Base-by-base conservation (phyloP, 1,140 invertebrate genomes). In the Drosophila miranda region DNA sequence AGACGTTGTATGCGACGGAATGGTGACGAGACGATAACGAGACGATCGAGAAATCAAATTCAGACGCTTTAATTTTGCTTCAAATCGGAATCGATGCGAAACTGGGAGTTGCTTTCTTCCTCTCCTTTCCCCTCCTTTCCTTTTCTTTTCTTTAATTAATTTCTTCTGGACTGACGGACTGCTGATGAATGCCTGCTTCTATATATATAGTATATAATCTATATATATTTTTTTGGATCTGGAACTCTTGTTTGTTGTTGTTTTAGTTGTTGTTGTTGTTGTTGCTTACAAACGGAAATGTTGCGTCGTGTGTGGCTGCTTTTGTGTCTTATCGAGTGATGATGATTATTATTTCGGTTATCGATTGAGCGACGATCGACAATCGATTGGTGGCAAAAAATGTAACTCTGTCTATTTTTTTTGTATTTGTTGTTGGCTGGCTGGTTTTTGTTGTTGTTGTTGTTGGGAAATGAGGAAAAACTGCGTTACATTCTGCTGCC, bases 61-160 rank as follows among this genome's bases (percentile, higher is more conserved):
- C 87, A 89, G 87, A 89, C 87, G 87, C 42, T 87, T 79, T 43
- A 83, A 90, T 77, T 89, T 89, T 83, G 79, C 54, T 81, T 84
- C 81, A 84, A 84, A 86, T 81, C 81, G 81, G 51, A 81, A 87
- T 73, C 75, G 73, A 64, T 69, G 78, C 78, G 64, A 51, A 73
- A 60, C 52, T 53, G 73, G 73, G 51, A 78, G 57, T 82, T 67
- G 71, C 56, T 67, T 57, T 3, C 60, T 44, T 69, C 19, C 19
- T 49, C 56, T 23, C 34, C 16, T 23, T 23, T 16, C 16, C 48
- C 38, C 54, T 44, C 54, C 50, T 44, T 75, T 63, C 8, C 3
- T 38, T 38, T 13, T 38, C 2, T 11, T 38, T 38, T 4, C 11
- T 3, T 38, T 38, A 38, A 38, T 38, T 13, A 13, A 38, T 38